Evolutionary conservation across 1,140 invertebrate genomes (phyloP).

Genomic region (Pantala flavescens): DNA sequence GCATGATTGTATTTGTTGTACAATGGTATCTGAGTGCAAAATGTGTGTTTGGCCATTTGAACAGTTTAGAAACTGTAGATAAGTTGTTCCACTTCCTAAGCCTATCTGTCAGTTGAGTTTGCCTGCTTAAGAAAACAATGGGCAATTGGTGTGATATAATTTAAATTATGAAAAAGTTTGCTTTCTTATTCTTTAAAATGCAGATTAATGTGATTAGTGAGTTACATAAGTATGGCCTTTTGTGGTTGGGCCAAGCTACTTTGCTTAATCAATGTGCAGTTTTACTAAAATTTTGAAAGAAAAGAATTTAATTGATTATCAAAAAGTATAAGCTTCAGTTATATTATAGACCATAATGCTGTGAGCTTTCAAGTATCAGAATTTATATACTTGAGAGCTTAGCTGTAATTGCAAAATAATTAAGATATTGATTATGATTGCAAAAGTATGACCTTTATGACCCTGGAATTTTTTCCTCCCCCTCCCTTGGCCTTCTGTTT

Average conservation of each 20-base stretch:
- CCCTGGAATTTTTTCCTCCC: slow-evolving; percentile 4
- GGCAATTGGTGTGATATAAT: background rate
- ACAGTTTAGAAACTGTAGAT: background rate
- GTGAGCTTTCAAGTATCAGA: no score
- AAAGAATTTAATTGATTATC: background rate
- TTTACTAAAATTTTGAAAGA: background rate
- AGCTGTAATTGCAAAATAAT: background rate
- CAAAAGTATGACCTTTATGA: background rate
- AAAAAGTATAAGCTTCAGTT: background rate
- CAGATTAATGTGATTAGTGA: background rate
- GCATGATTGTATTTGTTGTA: background rate
- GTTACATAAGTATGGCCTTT: background rate
- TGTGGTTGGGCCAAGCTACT: background rate
- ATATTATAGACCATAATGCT: background rate
- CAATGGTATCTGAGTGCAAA: background rate
- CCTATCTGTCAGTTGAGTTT: background rate
- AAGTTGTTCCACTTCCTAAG: slow-evolving; percentile 5
- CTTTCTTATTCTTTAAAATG: background rate
- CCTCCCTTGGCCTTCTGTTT: slow-evolving; percentile 1
- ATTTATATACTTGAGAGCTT: no score
- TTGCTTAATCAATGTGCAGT: background rate
- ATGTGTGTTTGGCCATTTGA: background rate
- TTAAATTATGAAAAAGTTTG: background rate
- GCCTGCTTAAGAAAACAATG: background rate
- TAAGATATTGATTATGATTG: background rate